Base-by-base conservation (phyloP, 2,888 invertebrate genomes). In the Scaeva pyrastri region DNA sequence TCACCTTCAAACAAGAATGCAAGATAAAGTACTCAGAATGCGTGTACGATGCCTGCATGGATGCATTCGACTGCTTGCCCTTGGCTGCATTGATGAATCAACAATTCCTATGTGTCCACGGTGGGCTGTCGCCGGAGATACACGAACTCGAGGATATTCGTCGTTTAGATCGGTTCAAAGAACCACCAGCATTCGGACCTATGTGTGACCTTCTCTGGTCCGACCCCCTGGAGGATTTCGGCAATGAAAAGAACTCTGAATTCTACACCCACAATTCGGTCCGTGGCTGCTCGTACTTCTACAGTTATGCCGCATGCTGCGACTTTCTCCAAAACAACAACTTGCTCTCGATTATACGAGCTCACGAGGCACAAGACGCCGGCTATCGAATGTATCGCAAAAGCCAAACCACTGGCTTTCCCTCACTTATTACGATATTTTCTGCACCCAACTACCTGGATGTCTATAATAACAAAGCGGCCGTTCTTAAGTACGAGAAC, bases 1-100 rank as follows among this genome's bases (percentile, higher is more conserved):
- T 99, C 95, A 99, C 99, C 91, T 99, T 99, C 95, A 99, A 99
- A 94, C 99, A 99, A 94, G 99, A 99, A 96, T 99, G 99, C 96
- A 97, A 97, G 95, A 99, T 99, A 93, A 99, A 99, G 95, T 99
- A 99, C 95, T 98, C 99, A 91, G 99, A 99, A 94, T 96, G 97
- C 93, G 98, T 99, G 90, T 99, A 99, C 94, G 99, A 99, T 94
- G 98, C 98, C 90, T 99, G 99, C 94, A 99, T 99, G 99, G 99
- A 99, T 91, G 98, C 99, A 89, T 99, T 99, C 94, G 99, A 99
- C 94, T 99, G 99, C 94, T 95, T 99, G 93, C 99, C 99, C 89
- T 95, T 99, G 91, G 99, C 99, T 92, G 99, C 99, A 91, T 96
- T 99, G 90, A 99, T 99, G 98, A 99, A 99, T 94, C 98, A 99